Evolutionary conservation across 2,113 vertebrate genomes (phyloP).

Genomic region (Pelodiscus sinensis): DNA sequence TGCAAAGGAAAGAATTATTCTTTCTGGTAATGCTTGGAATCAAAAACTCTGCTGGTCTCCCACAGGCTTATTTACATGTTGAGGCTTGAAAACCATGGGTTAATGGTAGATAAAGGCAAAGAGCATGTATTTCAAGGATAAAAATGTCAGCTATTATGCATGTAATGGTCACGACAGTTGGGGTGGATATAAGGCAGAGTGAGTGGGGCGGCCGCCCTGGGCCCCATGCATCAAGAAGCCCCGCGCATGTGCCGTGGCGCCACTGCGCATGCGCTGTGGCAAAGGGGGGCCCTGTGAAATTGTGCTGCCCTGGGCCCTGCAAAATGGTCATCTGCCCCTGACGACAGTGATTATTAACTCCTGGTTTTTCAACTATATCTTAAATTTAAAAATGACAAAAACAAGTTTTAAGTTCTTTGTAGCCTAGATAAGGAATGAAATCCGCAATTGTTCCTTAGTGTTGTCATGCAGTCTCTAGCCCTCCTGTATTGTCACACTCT

Average conservation of each 20-base stretch:
- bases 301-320: no score
- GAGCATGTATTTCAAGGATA: background rate
- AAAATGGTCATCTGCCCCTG: no score
- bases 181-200: no score
- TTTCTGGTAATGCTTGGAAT: background rate
- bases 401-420: no score
- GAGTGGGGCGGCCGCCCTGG: no score
- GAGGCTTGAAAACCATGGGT: background rate
- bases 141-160: background rate
- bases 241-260: no score
- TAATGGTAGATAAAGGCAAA: background rate
- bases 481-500: background rate
- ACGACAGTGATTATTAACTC: background rate
- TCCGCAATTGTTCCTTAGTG: background rate
- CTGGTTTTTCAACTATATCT: background rate
- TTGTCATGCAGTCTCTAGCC: background rate
- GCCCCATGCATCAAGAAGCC: no score
- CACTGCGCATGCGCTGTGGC: no score
- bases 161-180: background rate
- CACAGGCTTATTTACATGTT: background rate
- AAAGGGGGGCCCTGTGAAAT: no score
- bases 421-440: background rate
- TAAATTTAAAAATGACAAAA: background rate
- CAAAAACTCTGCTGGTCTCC: background rate
- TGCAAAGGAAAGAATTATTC: rapidly evolving